These are phyloP conservation scores for Venustoraphidia nigricollis DNA, from an alignment of 2,888 invertebrate genomes.

Conservation along the genomic window DNA sequence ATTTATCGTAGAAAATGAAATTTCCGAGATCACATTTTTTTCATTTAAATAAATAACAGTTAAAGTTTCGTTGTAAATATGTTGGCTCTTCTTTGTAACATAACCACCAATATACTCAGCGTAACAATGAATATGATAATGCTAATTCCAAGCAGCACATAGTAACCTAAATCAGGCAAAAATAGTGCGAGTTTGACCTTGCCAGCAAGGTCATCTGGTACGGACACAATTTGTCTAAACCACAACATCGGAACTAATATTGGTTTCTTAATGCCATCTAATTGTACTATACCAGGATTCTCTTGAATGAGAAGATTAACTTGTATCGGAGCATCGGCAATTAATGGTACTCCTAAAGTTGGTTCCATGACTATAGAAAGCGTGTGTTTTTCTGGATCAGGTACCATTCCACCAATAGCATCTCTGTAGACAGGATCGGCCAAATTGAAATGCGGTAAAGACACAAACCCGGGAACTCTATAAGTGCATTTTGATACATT, in stretches of 20 bases:
- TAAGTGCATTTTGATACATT: constrained; percentile 50
- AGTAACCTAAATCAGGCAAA: constrained; percentile 30
- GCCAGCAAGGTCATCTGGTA: constrained; percentile 35
- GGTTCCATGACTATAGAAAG: constrained; percentile 51
- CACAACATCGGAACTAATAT: constrained; percentile 51
- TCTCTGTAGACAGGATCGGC: constrained; percentile 43
- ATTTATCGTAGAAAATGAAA: too few relatives aligned
- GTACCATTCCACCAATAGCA: constrained; percentile 43
- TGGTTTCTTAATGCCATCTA: constrained; percentile 27
- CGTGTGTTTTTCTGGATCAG: constrained; percentile 40
- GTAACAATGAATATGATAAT: constrained; percentile 19
- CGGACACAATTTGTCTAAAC: constrained; percentile 44
- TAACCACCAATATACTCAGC: too few relatives aligned
- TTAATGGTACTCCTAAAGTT: constrained; percentile 50
- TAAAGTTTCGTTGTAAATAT: too few relatives aligned
- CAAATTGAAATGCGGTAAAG: constrained; percentile 58
- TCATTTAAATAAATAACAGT: too few relatives aligned
- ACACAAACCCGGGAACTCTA: constrained; percentile 58
- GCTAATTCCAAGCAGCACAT: constrained; percentile 30
- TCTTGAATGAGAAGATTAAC: constrained; percentile 43
- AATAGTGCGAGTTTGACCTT: constrained; percentile 30
- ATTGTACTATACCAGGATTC: constrained; percentile 31
- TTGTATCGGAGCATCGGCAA: constrained; percentile 52
- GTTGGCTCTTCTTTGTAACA: too few relatives aligned
- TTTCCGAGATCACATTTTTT: too few relatives aligned